Evolutionary conservation across 2,888 invertebrate species (phyloP), one percentile per base, ranked within the genome.

Genomic region (Himalopsyche tibetana): DNA sequence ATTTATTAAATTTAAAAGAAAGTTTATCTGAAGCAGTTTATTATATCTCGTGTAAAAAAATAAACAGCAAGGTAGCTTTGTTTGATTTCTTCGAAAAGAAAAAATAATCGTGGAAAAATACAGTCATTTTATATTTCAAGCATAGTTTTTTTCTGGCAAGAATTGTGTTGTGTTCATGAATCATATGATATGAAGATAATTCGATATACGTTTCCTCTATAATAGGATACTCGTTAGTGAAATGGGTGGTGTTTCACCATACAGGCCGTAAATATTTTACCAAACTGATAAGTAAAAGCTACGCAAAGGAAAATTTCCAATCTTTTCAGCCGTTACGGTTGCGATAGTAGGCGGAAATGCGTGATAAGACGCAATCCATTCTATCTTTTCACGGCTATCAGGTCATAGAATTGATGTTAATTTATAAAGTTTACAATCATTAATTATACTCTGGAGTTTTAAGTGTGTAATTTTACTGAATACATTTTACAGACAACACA

Each of bases 401-500:
- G 85, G 85, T 87, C 87, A 88, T 88, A 85, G 84, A 84, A 56
- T 87, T 80, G 86, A 87, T 88, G 87, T 85, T 87, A 86, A 88
- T 88, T 88, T 87, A 86, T 85, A 88, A 88, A 88, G 83, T 88
- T 88, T 86, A 82, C 85, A 87, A 86, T 88, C 87, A 88, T 88
- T 88, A 87, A 88, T 88, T 88, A 88, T 85, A 87, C 84, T 83
- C 88, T 74, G 85, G 82, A 84, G 83, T 19, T 63, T 74, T 42
- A 69, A 85, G 82, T 85, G 86, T 87, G 81, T 88, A 86, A 87
- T 87, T 88, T 88, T 79, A 55, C 63, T 87, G 82, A 79, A 87
- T 69, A 80, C n/a, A 28, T 40, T 82, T 82, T 82, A 85, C 56
- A 82, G 82, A 85, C n/a, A 85, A 63, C 40, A 83, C 19, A 38